Conservation (phyloP, 2,888 invertebrate species). For the Globia sparganii region DNA sequence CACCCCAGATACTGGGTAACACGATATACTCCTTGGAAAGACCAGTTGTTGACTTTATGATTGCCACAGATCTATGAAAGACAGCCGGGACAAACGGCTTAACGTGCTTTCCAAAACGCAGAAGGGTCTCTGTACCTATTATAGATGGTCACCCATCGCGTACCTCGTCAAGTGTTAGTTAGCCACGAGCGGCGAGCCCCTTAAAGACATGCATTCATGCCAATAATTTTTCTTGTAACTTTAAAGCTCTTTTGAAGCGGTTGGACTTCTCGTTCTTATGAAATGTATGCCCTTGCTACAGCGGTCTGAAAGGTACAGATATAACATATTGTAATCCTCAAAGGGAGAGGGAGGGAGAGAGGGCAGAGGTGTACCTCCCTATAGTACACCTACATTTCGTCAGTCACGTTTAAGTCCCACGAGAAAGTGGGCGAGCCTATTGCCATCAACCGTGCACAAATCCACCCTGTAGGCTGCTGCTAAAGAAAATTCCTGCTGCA, state of each 20-base stretch:
- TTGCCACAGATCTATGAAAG: not conserved
- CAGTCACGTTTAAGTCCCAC: not conserved
- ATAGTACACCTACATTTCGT: not conserved
- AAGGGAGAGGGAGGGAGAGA: accelerated
- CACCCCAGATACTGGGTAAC: not conserved
- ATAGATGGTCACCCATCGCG: not conserved
- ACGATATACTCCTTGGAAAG: not conserved
- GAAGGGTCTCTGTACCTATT: not conserved
- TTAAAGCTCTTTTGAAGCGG: not conserved
- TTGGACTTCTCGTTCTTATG: not conserved
- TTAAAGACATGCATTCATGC: not conserved
- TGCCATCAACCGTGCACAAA: not conserved
- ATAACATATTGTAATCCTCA: not conserved
- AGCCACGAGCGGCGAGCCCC: not conserved
- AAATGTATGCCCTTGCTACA: not conserved
- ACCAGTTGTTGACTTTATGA: not conserved
- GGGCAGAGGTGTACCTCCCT: not conserved
- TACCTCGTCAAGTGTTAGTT: not conserved
- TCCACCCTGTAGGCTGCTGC: not conserved
- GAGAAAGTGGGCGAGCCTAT: too few relatives aligned
- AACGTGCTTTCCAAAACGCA: not conserved
- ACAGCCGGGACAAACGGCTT: not conserved
- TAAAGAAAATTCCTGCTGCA: not conserved
- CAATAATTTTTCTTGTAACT: not conserved
- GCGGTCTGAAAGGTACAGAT: not conserved